Percentiles rank a stretch among this genome's conserved stretches.
Conservation (phyloP, 2,113 vertebrate species). For the Aythya baeri region DNA sequence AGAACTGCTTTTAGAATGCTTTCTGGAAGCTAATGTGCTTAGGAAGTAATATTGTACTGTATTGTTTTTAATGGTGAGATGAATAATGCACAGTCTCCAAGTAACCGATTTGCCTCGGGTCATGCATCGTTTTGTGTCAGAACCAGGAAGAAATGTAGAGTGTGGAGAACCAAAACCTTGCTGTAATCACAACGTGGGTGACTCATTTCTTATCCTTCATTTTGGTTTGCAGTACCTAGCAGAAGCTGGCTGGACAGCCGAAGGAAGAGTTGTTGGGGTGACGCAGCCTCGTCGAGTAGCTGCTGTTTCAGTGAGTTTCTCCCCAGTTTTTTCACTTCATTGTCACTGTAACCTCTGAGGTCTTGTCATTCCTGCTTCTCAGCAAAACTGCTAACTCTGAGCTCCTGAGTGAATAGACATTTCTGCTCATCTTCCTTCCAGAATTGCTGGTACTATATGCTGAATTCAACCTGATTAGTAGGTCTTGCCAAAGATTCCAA, state of each 20-base stretch:
- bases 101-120: not conserved
- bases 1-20: not conserved
- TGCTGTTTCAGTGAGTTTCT: conserved; percentile 89
- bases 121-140: not conserved
- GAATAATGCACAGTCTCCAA: not conserved
- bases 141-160: not conserved
- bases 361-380: not conserved
- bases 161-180: not conserved
- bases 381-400: not conserved
- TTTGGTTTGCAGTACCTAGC: conserved; percentile 86
- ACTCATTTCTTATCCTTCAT: not conserved
- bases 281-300: conserved; percentile 97
- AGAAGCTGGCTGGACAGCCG: conserved; percentile 96
- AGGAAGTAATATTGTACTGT: not conserved
- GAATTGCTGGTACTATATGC: not conserved
- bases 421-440: not conserved
- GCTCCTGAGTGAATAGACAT: not conserved
- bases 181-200: not conserved
- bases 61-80: not conserved
- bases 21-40: not conserved
- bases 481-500: not conserved
- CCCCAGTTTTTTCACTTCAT: not conserved
- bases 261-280: conserved; percentile 94
- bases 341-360: not conserved
- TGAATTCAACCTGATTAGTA: not conserved